Conservation (phyloP, 2,113 vertebrate species). For the Piprites chloris region DNA sequence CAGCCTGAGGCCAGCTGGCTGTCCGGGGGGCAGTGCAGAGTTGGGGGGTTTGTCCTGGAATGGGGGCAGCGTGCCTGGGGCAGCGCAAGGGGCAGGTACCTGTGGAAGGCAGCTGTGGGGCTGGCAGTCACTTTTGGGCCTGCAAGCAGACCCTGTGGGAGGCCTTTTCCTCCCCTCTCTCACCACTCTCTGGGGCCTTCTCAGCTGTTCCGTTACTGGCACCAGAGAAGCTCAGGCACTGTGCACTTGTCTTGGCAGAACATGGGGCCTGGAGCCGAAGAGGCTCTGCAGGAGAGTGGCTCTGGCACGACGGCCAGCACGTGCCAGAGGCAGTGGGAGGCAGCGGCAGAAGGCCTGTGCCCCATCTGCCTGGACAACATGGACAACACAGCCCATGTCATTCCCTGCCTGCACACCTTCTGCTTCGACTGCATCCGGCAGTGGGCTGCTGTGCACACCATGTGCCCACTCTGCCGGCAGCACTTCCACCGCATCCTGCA, state of each 20-base stretch:
- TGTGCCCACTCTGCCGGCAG: background rate
- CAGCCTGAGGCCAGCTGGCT: background rate
- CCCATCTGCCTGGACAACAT: background rate
- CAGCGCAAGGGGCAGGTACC: accelerated
- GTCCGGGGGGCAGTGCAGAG: background rate
- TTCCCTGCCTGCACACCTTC: background rate
- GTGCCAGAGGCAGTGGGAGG: background rate
- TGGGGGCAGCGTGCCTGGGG: background rate
- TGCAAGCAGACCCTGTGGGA: background rate
- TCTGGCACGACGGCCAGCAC: accelerated
- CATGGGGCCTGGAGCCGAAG: accelerated
- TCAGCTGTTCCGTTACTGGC: background rate
- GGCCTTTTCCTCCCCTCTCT: background rate
- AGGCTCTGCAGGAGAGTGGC: background rate
- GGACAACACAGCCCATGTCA: background rate
- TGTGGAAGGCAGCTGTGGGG: background rate
- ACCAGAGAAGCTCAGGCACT: background rate
- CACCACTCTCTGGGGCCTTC: background rate
- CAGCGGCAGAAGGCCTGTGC: accelerated
- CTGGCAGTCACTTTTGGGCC: background rate
- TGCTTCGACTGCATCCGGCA: background rate
- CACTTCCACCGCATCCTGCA: background rate
- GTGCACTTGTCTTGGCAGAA: background rate
- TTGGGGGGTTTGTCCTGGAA: background rate
- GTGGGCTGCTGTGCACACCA: background rate